These are phyloP conservation scores for Spatula clypeata DNA, from an alignment of 2,797 vertebrate genomes.

Conservation along the genomic window DNA sequence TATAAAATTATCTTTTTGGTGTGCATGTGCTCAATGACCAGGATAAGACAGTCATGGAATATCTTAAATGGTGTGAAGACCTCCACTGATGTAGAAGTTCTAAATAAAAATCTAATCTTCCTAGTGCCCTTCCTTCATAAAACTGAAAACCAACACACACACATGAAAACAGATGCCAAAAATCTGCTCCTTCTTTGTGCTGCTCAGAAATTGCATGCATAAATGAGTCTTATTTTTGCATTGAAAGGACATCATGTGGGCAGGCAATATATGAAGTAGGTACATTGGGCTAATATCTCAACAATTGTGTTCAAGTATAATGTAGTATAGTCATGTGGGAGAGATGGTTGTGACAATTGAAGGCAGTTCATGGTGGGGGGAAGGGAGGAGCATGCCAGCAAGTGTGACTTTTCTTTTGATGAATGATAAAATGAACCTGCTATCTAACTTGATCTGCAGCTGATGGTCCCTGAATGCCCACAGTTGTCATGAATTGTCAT, in stretches of 20 bases:
- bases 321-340: background rate
- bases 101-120: background rate
- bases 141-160: background rate
- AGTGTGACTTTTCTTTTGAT: background rate
- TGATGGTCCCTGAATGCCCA: background rate
- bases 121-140: background rate
- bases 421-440: background rate
- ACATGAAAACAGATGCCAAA: background rate
- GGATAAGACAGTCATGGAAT: background rate
- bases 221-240: background rate
- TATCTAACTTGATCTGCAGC: background rate
- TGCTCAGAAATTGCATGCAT: background rate
- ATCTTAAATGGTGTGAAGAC: background rate
- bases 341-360: background rate
- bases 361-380: background rate
- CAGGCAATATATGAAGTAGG: background rate
- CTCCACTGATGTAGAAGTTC: background rate
- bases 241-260: background rate
- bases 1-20: background rate
- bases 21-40: rapidly evolving
- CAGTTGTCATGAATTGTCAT: background rate
- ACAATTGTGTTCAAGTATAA: background rate
- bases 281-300: background rate
- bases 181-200: background rate
- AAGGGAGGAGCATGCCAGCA: background rate